These are phyloP conservation scores for Diploptera punctata DNA, from an alignment of 2,888 invertebrate species.

Conservation along the genomic window DNA sequence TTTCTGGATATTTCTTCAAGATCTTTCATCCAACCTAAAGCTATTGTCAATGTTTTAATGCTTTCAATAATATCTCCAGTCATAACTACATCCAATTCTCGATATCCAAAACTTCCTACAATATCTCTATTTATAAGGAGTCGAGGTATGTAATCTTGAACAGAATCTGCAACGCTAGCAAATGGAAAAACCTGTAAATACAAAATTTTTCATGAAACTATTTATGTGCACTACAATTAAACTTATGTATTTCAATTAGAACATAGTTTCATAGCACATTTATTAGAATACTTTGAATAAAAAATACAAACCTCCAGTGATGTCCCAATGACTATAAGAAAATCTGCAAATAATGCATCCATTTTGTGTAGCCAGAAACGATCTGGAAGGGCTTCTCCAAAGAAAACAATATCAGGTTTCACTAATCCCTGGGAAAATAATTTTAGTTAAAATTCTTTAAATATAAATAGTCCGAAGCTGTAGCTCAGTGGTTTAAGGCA, in stretches of 20 bases:
- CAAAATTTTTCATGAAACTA: too few species aligned
- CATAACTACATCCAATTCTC: constrained; percentile 44
- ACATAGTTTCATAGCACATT: too few species aligned
- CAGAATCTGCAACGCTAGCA: constrained; percentile 54
- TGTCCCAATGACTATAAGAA: constrained; percentile 55
- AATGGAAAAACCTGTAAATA: constrained; percentile 56
- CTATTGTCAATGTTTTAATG: constrained; percentile 36
- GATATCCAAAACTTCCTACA: constrained; percentile 53
- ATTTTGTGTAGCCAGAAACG: constrained; percentile 51
- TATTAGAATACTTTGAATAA: too few species aligned
- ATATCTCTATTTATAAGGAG: constrained; percentile 53
- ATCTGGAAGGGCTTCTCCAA: constrained; percentile 54
- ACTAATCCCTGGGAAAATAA: constrained; percentile 46
- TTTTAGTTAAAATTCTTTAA: too few species aligned
- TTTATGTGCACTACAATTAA: too few species aligned
- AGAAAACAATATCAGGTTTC: constrained; percentile 50
- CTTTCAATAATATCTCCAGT: constrained; percentile 42
- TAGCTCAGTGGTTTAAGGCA: too few species aligned
- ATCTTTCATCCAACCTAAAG: constrained; percentile 43
- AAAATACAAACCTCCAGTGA: constrained; percentile 57
- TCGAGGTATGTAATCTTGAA: constrained; percentile 50
- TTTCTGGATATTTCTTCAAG: constrained; percentile 37
- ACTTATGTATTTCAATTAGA: too few species aligned
- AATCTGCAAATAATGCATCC: constrained; percentile 52
- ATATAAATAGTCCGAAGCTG: too few species aligned